These are phyloP conservation scores for Torymus texanus DNA, from an alignment of 2,888 invertebrate species.

Conservation along the genomic window DNA sequence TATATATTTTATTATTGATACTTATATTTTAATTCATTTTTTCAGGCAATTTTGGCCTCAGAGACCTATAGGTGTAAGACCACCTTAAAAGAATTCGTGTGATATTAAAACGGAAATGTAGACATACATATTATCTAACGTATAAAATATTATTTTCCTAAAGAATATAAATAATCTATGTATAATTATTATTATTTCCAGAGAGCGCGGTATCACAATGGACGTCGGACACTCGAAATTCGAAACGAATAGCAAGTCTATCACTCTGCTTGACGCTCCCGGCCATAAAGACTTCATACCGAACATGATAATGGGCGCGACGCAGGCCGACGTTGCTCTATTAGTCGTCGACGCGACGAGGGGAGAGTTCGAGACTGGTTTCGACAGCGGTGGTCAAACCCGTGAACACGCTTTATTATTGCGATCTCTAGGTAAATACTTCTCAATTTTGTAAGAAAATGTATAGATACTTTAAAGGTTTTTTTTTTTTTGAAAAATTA, in stretches of 20 bases:
- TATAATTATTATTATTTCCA: conserved; percentile 61
- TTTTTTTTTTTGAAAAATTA: too few species aligned
- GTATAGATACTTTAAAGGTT: too few species aligned
- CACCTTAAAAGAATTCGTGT: too few species aligned
- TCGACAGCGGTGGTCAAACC: conserved; percentile 98
- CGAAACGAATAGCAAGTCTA: conserved; percentile 88
- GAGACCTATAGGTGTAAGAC: too few species aligned
- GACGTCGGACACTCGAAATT: conserved; percentile 96
- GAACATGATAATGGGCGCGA: conserved; percentile 99
- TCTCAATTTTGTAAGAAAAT: neutral
- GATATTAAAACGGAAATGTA: too few species aligned
- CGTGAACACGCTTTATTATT: conserved; percentile 97
- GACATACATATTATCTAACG: too few species aligned
- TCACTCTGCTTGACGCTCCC: conserved; percentile 95
- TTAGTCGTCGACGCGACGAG: conserved; percentile 96
- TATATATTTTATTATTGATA: too few species aligned
- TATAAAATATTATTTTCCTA: neutral
- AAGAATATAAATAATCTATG: neutral
- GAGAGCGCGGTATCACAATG: conserved; percentile 98
- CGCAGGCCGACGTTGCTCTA: conserved; percentile 98
- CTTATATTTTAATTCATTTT: too few species aligned
- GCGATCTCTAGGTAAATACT: conserved; percentile 80
- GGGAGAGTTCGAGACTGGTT: conserved; percentile 99
- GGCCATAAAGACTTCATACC: conserved; percentile 99
- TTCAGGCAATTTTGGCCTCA: too few species aligned